phyloP scores from a whole-genome alignment of 1,140 invertebrate species.

The Cyclargus thomasi region DNA sequence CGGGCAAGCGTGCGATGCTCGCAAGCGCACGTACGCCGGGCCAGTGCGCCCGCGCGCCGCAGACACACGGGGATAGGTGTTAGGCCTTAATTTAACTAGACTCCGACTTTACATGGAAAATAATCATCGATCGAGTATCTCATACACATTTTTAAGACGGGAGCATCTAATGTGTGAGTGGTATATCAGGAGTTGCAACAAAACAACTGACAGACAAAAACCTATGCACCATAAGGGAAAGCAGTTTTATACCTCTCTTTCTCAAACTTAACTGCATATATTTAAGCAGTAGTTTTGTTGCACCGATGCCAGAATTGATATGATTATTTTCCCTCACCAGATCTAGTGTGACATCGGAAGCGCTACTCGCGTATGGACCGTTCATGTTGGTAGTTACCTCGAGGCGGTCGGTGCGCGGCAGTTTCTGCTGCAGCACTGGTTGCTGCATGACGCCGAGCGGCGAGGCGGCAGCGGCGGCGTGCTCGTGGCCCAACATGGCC shows the following conservation, averaged over 20 bases:
- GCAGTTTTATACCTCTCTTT: too few relatives aligned
- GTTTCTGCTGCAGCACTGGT: slow-evolving; percentile 91
- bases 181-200: too few relatives aligned
- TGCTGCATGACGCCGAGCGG: slow-evolving; percentile 84
- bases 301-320: slow-evolving; percentile 7
- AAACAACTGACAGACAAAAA: too few relatives aligned
- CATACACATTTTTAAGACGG: too few relatives aligned
- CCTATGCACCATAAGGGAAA: too few relatives aligned
- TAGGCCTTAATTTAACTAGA: slow-evolving; percentile 22
- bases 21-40: slow-evolving; percentile 59
- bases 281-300: too few relatives aligned
- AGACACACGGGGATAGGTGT: slow-evolving; percentile 50
- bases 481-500: slow-evolving; percentile 87
- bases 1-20: slow-evolving; percentile 65
- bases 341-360: slow-evolving; percentile 50
- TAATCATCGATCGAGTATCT: not conserved
- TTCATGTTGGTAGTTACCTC: slow-evolving; percentile 84
- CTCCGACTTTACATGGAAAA: slow-evolving; percentile 20
- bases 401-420: slow-evolving; percentile 94
- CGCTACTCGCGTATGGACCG: slow-evolving; percentile 37
- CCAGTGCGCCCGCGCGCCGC: slow-evolving; percentile 51
- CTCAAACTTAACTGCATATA: too few relatives aligned
- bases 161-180: too few relatives aligned
- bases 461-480: slow-evolving; percentile 83
- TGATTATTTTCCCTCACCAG: slow-evolving; percentile 40